Evolutionary conservation across 1,140 invertebrate genomes (phyloP).

Genomic region (Stenopsyche tienmushanensis): DNA sequence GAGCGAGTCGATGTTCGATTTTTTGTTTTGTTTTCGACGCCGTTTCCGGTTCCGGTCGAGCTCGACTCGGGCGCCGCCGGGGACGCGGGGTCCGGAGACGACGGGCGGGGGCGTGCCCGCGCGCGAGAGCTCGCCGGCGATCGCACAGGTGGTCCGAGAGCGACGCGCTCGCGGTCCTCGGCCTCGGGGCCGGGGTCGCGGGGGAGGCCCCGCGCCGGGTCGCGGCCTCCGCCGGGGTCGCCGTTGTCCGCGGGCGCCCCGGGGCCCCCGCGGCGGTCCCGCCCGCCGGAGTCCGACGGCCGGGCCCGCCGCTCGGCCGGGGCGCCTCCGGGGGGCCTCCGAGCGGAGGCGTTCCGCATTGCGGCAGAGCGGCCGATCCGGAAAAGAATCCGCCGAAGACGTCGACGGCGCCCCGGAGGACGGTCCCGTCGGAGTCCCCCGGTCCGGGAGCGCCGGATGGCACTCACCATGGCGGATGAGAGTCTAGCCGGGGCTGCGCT

Average conservation of each 20-base stretch:
- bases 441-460: constrained; percentile 40
- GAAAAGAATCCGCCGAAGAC: constrained; percentile 54
- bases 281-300: neutral
- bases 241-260: too few relatives aligned
- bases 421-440: constrained; percentile 3
- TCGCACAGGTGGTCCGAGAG: neutral
- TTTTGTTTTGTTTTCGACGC: neutral
- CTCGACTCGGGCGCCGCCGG: constrained; percentile 1
- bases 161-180: constrained; percentile 8
- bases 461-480: constrained; percentile 53
- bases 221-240: constrained; percentile 27
- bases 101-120: too few relatives aligned
- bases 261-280: constrained; percentile 8
- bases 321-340: constrained; percentile 34
- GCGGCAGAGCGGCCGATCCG: constrained; percentile 55
- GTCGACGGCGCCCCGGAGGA: constrained; percentile 41
- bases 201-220: constrained; percentile 48
- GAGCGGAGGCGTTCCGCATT: too few relatives aligned
- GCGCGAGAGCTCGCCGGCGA: neutral
- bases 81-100: constrained; percentile 16
- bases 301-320: neutral
- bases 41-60: constrained; percentile 4
- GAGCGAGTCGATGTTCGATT: neutral
- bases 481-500: constrained; percentile 57
- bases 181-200: too few relatives aligned